Base-by-base conservation (phyloP, 2,888 invertebrate genomes). In the Loripinus fragilis region DNA sequence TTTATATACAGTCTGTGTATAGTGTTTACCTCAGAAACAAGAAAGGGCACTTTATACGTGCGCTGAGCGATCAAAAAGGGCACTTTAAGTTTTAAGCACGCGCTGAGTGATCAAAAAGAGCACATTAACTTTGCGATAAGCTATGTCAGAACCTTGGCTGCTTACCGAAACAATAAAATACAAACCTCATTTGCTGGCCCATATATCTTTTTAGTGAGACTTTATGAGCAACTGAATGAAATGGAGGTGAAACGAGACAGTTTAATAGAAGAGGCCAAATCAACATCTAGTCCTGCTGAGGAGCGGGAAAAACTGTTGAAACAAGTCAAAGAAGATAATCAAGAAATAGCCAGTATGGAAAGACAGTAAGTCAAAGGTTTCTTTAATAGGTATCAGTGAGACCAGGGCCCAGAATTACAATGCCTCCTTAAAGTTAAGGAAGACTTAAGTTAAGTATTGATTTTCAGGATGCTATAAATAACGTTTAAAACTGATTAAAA, bases 301-400 rank as follows among this genome's bases (percentile, higher is more conserved):
- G 97, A 97, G 91, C 94, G 96, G 81, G 96, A 96, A 89, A 95
- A 96, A 83, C 94, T 97, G 17, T 93, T 97, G 50, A 95, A 95
- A 65, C 96, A 96, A 93, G 96, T 97, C 85, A 96, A 95, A 87
- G 95, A 95, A 80, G 97, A 97, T 89, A 97, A 97, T 91, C 95
- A 96, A 65, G 97, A 97, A 78, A 96, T 97, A 38, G 95, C 95
- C 2, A 96, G 96, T 7, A 95, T 97, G 90, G 97, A 97, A 86
- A 95, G 96, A 88, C 96, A 96, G 93, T 93, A 80, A 90, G 93
- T 85, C 5, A 20, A 45, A 8, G 5, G 12, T 8, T 38, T 38
- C 38, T 38, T 38, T 5, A 12, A 64, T 64, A 64, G 2, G 3
- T 48, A 17, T 48, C 20, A 10, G 23, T 10, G 12, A 38, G 7